Evolutionary conservation across 2,113 vertebrate species (phyloP).

Genomic region (Gopherus evgoodei): DNA sequence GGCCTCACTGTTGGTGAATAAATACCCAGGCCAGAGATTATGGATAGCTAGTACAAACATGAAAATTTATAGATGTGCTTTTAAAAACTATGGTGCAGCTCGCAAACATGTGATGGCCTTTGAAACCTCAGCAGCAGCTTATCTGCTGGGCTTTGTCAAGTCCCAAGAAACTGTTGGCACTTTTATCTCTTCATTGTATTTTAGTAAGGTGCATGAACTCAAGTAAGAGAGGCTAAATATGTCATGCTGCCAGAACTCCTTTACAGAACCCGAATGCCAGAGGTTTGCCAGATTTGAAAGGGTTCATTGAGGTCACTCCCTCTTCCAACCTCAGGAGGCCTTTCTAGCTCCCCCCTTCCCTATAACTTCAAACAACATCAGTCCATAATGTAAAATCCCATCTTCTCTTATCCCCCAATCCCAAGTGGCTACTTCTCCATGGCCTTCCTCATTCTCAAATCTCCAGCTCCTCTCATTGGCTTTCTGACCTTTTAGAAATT

Average conservation of each 20-base stretch:
- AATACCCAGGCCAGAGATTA: not conserved
- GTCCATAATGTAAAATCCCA: not conserved
- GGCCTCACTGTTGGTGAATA: not conserved
- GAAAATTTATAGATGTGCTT: not conserved
- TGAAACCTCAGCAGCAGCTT: not conserved
- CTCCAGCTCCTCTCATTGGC: not conserved
- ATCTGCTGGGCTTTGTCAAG: not conserved
- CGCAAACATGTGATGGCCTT: not conserved
- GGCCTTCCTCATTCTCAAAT: not conserved
- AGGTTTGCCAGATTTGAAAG: not conserved
- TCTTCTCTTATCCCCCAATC: not conserved
- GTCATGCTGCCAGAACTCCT: not conserved
- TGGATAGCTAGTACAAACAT: not conserved
- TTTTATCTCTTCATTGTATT: not conserved
- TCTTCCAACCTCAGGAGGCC: not conserved
- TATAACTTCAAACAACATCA: not conserved
- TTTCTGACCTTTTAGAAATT: not conserved
- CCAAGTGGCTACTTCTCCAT: not conserved
- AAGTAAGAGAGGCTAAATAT: not conserved
- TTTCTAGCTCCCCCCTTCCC: not conserved
- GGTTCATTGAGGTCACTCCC: not conserved
- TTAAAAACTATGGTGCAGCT: accelerated
- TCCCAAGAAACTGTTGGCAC: not conserved
- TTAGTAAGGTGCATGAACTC: not conserved
- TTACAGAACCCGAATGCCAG: not conserved